Evolutionary conservation across 1,140 invertebrate species (phyloP).

Genomic region (Caenorhabditis brenneri): DNA sequence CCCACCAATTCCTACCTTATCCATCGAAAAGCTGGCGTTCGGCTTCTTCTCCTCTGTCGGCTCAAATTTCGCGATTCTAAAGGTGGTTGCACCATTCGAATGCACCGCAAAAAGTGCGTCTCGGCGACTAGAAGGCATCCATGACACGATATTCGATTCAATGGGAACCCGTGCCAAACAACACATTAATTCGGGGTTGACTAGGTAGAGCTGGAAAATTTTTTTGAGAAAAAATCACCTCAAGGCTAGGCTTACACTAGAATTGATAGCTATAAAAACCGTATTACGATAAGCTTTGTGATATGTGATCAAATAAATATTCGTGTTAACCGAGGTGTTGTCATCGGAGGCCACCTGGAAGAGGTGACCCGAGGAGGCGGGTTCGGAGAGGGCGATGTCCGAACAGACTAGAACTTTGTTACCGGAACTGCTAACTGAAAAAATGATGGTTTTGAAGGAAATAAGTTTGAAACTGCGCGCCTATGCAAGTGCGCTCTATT

Average conservation of each 20-base stretch:
- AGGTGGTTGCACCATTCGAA: constrained; percentile 40
- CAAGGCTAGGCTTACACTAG: constrained; percentile 25
- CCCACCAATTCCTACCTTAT: constrained; percentile 23
- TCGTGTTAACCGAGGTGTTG: background rate
- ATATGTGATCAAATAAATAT: constrained; percentile 45
- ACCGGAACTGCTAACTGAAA: constrained; percentile 50
- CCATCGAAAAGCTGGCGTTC: constrained; percentile 38
- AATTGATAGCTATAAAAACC: constrained; percentile 39
- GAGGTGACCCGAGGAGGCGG: constrained; percentile 25
- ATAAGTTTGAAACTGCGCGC: too few species aligned
- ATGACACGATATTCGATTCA: constrained; percentile 2
- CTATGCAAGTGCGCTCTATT: too few species aligned
- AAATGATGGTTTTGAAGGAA: background rate
- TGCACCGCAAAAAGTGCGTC: constrained; percentile 45
- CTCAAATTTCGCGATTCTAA: constrained; percentile 30
- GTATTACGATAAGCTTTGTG: constrained; percentile 48
- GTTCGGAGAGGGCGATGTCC: constrained; percentile 42
- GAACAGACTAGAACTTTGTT: constrained; percentile 52
- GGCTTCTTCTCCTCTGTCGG: constrained; percentile 37
- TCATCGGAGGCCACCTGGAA: constrained; percentile 40
- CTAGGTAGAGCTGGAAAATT: constrained; percentile 10
- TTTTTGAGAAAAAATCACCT: too few species aligned
- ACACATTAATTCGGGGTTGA: constrained; percentile 10
- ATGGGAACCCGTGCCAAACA: constrained; percentile 9
- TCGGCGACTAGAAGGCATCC: background rate